Evolutionary conservation across 2,888 invertebrate species (phyloP).

Genomic region (Geotrupes spiniger): DNA sequence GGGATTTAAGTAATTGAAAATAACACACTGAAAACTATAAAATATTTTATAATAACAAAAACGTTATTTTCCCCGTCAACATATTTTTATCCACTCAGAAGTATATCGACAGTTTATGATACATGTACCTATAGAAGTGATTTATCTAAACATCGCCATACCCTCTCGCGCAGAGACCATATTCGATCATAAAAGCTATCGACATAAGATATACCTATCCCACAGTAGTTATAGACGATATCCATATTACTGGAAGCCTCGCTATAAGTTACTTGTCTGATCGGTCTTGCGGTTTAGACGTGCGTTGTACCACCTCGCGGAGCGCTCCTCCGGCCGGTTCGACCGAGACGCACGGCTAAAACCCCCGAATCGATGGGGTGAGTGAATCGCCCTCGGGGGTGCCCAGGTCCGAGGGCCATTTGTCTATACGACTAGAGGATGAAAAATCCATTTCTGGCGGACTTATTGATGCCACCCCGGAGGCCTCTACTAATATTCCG

Average conservation of each 20-base stretch:
- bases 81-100: no score
- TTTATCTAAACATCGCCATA: no score
- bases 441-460: constrained; percentile 54
- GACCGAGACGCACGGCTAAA: constrained; percentile 7
- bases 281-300: constrained; percentile 20
- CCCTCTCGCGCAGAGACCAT: constrained; percentile 14
- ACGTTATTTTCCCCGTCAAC: no score
- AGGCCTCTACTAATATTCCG: constrained; percentile 44
- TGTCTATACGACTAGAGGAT: constrained; percentile 46
- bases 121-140: no score
- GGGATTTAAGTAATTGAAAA: no score
- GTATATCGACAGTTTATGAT: no score
- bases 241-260: constrained; percentile 27
- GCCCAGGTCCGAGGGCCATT: constrained; percentile 47
- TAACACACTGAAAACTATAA: no score
- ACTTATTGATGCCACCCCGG: constrained; percentile 53
- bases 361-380: constrained; percentile 25
- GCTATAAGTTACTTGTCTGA: constrained; percentile 27
- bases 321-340: background rate
- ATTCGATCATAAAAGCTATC: constrained; percentile 28
- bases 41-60: no score
- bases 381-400: constrained; percentile 41
- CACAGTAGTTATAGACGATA: constrained; percentile 26
- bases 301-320: constrained; percentile 2
- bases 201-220: constrained; percentile 26